Base-by-base conservation (phyloP, 2,113 vertebrate species). In the Caranx melampygus region DNA sequence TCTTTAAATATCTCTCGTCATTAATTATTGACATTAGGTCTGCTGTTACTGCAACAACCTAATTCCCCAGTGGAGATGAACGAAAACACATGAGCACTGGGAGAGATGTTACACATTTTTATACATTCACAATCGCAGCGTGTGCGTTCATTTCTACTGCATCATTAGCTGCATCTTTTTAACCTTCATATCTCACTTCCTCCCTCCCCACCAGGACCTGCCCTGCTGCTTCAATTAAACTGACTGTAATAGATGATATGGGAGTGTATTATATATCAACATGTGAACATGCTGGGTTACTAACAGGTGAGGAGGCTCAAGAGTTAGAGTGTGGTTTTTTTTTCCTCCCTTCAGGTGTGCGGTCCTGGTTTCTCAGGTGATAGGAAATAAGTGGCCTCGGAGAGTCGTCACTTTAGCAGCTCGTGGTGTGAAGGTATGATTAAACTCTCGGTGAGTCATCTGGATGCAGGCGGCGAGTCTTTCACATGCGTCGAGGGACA, bases 361-460 rank as follows among this genome's bases (percentile, higher is more conserved):
- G 35, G 9, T 61, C 31, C 57, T 52, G 59, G 45, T 66, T 45
- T 40, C 68, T 79, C 35, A 61, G 58, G 58, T 71, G 44, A 65
- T 34, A 81, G 18, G 72, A 51, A 85, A 77, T 31, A 59, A 11
- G 37, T 63, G 76, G 61, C 76, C 78, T 82, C 55, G 35, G 83
- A 74, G 72, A 79, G 52, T n/a, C 20, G 64, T 84, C 68, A 72
- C 71, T 83, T 78, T 61, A 81, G 75, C 64, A 34, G 78, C 82
- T 72, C 42, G 58, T 31, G 57, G 72, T 52, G 59, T 60, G 79
- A 67, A 77, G 54, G 67, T 71, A 65, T 89, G 89, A 89, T 88
- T 88, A 85, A 90, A 88, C 68, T 74, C 21, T 11, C 51, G 7
- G 79, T 31, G 40, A 82, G 70, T 82, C 85, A 88, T 91, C 84